These are phyloP conservation scores for Apostichopus californicus DNA, from an alignment of 35 echinoderm and acorn worm species.

Conservation along the genomic window DNA sequence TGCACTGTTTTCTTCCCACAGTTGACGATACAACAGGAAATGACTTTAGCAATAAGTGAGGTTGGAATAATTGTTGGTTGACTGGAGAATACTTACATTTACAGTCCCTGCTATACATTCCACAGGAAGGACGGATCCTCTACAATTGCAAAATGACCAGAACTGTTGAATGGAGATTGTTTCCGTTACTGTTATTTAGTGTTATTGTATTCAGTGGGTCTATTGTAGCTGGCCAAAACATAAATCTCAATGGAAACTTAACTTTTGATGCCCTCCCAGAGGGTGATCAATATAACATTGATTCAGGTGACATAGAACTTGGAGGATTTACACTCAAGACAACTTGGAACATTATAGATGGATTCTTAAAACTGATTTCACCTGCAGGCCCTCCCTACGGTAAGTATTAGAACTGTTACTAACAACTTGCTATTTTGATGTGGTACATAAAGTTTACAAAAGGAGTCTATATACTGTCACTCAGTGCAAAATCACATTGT, in stretches of 20 bases:
- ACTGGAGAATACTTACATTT: no score
- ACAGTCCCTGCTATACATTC: no score
- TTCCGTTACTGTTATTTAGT: neutral
- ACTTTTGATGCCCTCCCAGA: neutral
- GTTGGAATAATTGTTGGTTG: no score
- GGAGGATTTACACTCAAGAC: slow-evolving; percentile 35
- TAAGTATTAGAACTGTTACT: slow-evolving; percentile 4
- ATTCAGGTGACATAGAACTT: neutral
- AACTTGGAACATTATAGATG: slow-evolving; percentile 48
- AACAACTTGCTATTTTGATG: no score
- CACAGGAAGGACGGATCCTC: no score
- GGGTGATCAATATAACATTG: neutral
- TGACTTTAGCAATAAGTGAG: no score
- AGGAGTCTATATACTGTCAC: no score
- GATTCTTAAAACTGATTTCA: slow-evolving; percentile 55
- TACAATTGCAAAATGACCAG: no score
- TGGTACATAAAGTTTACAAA: no score
- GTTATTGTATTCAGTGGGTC: neutral
- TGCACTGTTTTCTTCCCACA: no score
- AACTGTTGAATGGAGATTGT: neutral
- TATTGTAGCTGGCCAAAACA: neutral
- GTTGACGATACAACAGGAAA: no score
- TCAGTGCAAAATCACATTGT: no score
- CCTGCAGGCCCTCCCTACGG: slow-evolving; percentile 39
- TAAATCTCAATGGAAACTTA: slow-evolving; percentile 28